Conservation (phyloP, 2,888 invertebrate species). For the Tethea ocularis region DNA sequence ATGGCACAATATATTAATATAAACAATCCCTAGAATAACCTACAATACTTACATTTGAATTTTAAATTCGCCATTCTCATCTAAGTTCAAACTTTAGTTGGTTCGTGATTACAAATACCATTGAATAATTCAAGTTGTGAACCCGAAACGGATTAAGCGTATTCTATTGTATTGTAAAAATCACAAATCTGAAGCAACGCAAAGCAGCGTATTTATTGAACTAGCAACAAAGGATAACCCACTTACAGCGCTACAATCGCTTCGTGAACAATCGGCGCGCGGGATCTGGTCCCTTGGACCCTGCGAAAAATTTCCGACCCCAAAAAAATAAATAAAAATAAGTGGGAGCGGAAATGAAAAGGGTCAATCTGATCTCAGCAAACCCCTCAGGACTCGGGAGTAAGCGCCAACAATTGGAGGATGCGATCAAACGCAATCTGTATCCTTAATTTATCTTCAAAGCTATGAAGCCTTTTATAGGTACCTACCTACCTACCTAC, state of each 20-base stretch:
- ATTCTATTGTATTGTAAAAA: conserved; percentile 17
- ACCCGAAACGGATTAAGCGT: conserved; percentile 22
- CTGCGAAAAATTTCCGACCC: conserved; percentile 40
- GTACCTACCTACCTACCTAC: background rate
- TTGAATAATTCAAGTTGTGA: conserved; percentile 11
- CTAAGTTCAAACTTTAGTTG: conserved; percentile 4
- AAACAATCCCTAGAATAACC: background rate
- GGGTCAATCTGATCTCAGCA: conserved; percentile 55
- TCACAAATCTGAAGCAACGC: conserved; percentile 21
- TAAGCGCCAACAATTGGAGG: background rate
- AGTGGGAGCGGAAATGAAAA: conserved; percentile 52
- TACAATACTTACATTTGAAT: background rate
- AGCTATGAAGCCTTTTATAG: background rate
- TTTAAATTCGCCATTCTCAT: background rate
- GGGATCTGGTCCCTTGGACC: conserved; percentile 1
- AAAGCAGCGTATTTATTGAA: conserved; percentile 32
- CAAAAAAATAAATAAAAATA: conserved; percentile 54
- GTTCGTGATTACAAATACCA: background rate
- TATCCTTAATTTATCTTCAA: background rate
- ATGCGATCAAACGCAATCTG: conserved; percentile 17
- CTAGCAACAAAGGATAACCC: conserved; percentile 37
- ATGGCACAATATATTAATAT: too few relatives aligned
- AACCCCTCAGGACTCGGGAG: conserved; percentile 30
- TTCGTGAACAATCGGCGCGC: conserved; percentile 16
- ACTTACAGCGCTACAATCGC: conserved; percentile 28